Conservation (phyloP, 1,140 invertebrate genomes). For the Lepidurus apus region DNA sequence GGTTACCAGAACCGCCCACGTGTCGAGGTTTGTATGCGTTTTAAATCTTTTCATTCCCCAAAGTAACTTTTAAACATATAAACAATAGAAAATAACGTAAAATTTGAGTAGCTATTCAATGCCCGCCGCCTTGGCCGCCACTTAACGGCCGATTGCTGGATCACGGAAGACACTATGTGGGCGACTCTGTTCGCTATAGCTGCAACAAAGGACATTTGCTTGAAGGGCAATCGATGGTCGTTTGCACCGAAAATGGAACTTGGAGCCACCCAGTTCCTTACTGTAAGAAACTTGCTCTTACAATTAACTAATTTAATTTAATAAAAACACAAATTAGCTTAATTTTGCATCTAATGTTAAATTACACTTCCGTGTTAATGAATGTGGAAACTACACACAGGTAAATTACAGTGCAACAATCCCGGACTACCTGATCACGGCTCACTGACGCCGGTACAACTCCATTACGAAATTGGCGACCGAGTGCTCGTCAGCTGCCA, state of each 20-base stretch:
- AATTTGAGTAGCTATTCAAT: slow-evolving; percentile 63
- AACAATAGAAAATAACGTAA: slow-evolving; percentile 30
- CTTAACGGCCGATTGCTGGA: slow-evolving; percentile 55
- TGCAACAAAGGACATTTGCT: slow-evolving; percentile 65
- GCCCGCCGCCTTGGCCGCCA: slow-evolving; percentile 63
- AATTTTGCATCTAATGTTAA: neutral
- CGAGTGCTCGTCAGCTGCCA: slow-evolving; percentile 65
- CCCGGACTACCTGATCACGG: slow-evolving; percentile 66
- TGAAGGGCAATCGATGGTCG: slow-evolving; percentile 69
- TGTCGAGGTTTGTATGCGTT: slow-evolving; percentile 57
- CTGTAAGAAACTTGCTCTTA: slow-evolving; percentile 51
- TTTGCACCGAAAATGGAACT: slow-evolving; percentile 76
- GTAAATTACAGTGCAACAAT: slow-evolving; percentile 67
- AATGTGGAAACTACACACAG: slow-evolving; percentile 45
- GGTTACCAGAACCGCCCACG: slow-evolving; percentile 63
- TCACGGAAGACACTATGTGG: slow-evolving; percentile 48
- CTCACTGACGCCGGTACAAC: slow-evolving; percentile 63
- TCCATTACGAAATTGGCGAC: slow-evolving; percentile 68
- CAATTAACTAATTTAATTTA: slow-evolving; percentile 28
- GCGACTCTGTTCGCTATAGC: slow-evolving; percentile 69
- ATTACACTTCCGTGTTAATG: neutral
- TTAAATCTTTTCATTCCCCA: neutral
- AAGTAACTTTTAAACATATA: neutral
- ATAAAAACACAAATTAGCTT: neutral
- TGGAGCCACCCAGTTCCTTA: slow-evolving; percentile 80